These are phyloP conservation scores for Adineta ricciae DNA, from an alignment of 2,888 invertebrate genomes.

Conservation along the genomic window DNA sequence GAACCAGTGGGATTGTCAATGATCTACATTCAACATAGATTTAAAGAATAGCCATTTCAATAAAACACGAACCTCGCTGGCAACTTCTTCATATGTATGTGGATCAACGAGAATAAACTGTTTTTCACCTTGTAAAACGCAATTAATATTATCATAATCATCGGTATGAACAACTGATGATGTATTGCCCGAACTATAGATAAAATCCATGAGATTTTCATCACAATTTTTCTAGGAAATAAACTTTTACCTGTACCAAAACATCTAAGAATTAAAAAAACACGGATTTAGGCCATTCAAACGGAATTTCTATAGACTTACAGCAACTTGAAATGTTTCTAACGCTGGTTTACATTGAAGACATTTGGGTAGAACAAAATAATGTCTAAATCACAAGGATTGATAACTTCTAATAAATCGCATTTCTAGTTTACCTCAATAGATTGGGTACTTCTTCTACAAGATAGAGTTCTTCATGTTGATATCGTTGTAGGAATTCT, in stretches of 20 bases:
- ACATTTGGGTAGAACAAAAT: conserved; percentile 42
- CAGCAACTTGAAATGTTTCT: conserved; percentile 41
- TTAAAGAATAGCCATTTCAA: not conserved
- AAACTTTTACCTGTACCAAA: not conserved
- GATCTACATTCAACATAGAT: conserved; percentile 12
- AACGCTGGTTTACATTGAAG: conserved; percentile 42
- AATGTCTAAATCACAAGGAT: conserved; percentile 40
- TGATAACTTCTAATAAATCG: too few relatives aligned
- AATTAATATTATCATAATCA: conserved; percentile 47
- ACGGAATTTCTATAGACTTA: conserved; percentile 37
- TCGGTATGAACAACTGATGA: conserved; percentile 49
- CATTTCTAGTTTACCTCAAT: conserved; percentile 40
- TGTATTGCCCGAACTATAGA: conserved; percentile 50
- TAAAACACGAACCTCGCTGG: not conserved
- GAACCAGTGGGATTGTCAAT: conserved; percentile 38
- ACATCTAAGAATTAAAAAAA: not conserved
- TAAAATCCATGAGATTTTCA: conserved; percentile 38
- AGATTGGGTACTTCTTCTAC: conserved; percentile 43
- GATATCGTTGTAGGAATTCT: conserved; percentile 43
- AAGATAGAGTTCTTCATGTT: conserved; percentile 43
- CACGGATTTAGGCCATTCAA: not conserved
- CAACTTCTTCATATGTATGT: not conserved
- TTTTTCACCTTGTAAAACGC: conserved; percentile 44
- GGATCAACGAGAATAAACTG: conserved; percentile 44
- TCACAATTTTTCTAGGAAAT: not conserved